Evolutionary conservation across 2,113 vertebrate genomes (phyloP), one percentile per base, ranked within the genome.

Genomic region (Pontoporia blainvillei): DNA sequence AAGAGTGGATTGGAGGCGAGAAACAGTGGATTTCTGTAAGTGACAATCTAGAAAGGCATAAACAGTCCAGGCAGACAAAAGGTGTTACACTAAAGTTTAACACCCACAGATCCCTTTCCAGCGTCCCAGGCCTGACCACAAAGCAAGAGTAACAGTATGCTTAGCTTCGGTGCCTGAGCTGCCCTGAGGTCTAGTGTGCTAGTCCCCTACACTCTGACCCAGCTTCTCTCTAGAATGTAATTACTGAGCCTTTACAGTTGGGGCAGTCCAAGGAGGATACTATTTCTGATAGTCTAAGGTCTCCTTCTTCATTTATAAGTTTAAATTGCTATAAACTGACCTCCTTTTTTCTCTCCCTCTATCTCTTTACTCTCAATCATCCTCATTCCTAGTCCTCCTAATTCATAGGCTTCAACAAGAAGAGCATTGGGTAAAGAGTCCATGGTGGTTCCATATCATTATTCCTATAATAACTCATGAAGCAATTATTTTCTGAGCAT

Each of bases 11-110:
- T 0, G 98, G 95, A 5, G 98, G 92, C 5, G 31, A 78, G 91
- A 98, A 98, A 95, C 99, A 99, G 72, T 99, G 99, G 99, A 99
- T 99, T 98, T 99, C 99, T 96, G 99, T 99, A 98, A 99, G 99
- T 98, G 36, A 12, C 62, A 64, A 29, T 71, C 36, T 64, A 61
- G 79, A 41, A 61, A 90, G 29, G 27, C 14, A 0, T 0, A 83
- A 72, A 66, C 3, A 29, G 78, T 89, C 81, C 0, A 81, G 25
- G 54, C 14, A 11, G 82, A 76, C 25, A 49, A 20, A 8, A 49
- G 15, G 36, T 3, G 15, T 73, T 64, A 87, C 13, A 18, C 36
- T 52, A 0, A 1, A 76, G 52, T 21, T 61, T 41, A 4, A n/a
- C 84, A 81, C 17, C 15, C 25, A 29, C 18, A 36, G 20, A 34